Evolutionary conservation across 2,797 vertebrate genomes (phyloP).

Genomic region (Oophaga sylvatica): DNA sequence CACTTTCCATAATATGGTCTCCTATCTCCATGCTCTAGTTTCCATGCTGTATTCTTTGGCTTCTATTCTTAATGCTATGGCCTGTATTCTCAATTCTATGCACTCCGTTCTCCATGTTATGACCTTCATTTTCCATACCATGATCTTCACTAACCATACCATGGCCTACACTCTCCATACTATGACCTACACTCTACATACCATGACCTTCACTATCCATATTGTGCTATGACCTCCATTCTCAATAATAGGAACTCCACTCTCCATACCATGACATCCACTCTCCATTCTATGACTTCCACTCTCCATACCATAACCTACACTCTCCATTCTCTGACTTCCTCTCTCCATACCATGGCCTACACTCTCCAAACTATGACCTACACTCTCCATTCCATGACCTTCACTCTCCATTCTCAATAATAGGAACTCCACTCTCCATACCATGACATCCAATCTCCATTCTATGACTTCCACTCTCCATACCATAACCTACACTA

Average conservation of each 20-base stretch:
- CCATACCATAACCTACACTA: too few relatives aligned
- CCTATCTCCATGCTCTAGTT: not conserved
- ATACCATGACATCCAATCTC: not conserved
- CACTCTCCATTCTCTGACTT: not conserved
- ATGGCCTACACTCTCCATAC: not conserved
- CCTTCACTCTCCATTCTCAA: not conserved
- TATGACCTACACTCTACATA: too few relatives aligned
- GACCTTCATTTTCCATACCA: not conserved
- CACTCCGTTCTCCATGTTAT: not conserved
- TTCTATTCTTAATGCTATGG: not conserved
- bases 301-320: not conserved
- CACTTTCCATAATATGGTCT: not conserved
- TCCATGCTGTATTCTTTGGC: not conserved
- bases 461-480: not conserved
- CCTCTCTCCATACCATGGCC: not conserved
- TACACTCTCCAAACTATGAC: not conserved
- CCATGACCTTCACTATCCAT: not conserved
- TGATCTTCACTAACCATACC: not conserved
- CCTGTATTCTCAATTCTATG: not conserved
- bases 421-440: not conserved
- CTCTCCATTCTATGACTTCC: not conserved
- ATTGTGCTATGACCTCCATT: too few relatives aligned
- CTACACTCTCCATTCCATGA: not conserved
- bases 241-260: not conserved
- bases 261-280: not conserved